Base-by-base conservation (phyloP, 2,113 vertebrate genomes). In the Caranx ignobilis region DNA sequence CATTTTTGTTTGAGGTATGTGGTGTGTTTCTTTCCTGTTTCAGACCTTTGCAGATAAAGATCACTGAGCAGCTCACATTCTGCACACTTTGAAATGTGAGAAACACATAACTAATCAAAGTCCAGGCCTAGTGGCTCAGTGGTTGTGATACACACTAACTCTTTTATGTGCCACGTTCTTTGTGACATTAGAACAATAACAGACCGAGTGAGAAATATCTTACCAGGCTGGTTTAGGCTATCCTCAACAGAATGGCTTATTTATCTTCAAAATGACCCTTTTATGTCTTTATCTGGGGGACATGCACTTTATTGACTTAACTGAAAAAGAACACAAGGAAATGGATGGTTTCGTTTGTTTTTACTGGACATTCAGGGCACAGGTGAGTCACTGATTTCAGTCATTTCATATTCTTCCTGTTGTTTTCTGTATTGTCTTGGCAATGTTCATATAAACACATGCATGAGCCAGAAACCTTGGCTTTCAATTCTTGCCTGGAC, bases 1-100 rank as follows among this genome's bases (percentile, higher is more conserved):
- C 12, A n/a, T 60, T 82, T 56, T 34, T 62, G 11, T 65, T 83
- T 72, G 35, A 89, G 87, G 88, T 89, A 88, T 41, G 87, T 89
- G 35, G 34, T 26, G 43, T 37, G 34, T 62, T 82, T 71, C 57
- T 5, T 39, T 67, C 61, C 35, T 3, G 5, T 76, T 63, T 65
- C 6, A 65, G 3, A n/a, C n/a, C 2, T 34, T 76, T 31, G 34
- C 54, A 31, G 19, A 50, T 3, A 9, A 31, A 32, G 12, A 64
- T 35, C 8, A 61, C 15, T n/a, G 19, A 70, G 11, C 12, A 5
- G 16, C 32, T 45, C 35, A 52, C 18, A 4, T 16, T 63, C 41
- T 34, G 6, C 61, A 47, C 18, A 5, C 7, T 61, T 48, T n/a
- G 41, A 70, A 61, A 37, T 62, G 5, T 19, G 39, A 37, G 12